A percentile compares a stretch with the other conserved stretches of the same genome.
These are phyloP conservation scores for Tachina lurida DNA, from an alignment of 2,888 invertebrate genomes.

Conservation along the genomic window DNA sequence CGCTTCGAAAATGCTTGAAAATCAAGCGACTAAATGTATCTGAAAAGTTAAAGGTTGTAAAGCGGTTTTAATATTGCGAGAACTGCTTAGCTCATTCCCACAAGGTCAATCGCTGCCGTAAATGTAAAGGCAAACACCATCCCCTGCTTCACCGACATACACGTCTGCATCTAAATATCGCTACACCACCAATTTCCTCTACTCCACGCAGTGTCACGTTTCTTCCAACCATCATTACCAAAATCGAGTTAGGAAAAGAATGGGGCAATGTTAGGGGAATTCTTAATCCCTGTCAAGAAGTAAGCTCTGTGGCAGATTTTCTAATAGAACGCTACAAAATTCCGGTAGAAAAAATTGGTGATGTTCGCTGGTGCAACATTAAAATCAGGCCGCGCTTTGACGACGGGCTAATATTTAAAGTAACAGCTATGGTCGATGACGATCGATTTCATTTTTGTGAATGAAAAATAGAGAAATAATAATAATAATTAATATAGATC, in stretches of 20 bases:
- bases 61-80: background rate
- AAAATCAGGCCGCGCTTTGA: conserved; percentile 9
- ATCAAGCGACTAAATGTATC: background rate
- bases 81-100: conserved; percentile 13
- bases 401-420: background rate
- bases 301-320: background rate
- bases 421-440: no score
- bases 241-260: background rate
- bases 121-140: background rate
- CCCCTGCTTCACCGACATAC: background rate
- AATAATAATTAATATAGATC: no score
- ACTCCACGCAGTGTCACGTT: background rate
- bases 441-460: no score
- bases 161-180: background rate
- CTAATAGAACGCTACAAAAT: background rate
- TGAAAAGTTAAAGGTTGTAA: background rate
- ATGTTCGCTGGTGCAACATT: background rate
- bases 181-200: background rate
- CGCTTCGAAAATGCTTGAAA: background rate
- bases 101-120: background rate
- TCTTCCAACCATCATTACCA: background rate
- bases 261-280: background rate
- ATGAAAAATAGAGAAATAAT: no score
- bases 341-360: background rate
- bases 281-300: background rate